phyloP scores from a whole-genome alignment of 2,888 invertebrate species.

The Halictus ligatus region DNA sequence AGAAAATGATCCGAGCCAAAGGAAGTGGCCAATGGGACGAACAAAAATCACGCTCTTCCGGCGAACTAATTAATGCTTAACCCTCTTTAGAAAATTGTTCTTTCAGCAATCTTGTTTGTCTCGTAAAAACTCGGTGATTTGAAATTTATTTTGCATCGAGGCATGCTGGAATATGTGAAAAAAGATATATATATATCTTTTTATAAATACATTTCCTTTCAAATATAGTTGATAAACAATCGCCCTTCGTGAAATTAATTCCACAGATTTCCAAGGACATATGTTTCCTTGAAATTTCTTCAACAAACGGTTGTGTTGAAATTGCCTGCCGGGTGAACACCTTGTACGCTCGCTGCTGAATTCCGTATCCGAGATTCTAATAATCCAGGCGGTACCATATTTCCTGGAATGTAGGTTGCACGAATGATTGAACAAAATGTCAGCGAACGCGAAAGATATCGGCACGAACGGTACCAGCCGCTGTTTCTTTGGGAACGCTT shows the following conservation, averaged over 20 bases:
- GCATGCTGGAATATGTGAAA: too few species aligned
- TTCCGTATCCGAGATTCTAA: not conserved
- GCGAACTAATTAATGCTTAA: not conserved
- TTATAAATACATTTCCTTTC: too few species aligned
- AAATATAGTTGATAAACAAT: too few species aligned
- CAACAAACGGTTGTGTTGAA: too few species aligned
- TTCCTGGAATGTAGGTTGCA: not conserved
- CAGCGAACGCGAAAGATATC: not conserved
- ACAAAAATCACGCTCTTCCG: not conserved
- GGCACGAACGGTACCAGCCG: constrained; percentile 24
- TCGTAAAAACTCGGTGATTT: not conserved
- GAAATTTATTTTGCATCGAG: not conserved
- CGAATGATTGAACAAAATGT: not conserved
- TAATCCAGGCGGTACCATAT: not conserved
- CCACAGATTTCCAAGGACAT: too few species aligned
- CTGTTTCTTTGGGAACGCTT: constrained; percentile 73
- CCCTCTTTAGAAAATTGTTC: not conserved
- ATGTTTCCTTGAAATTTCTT: too few species aligned
- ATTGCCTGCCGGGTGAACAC: too few species aligned
- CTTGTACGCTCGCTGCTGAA: too few species aligned
- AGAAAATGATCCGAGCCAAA: constrained; percentile 10
- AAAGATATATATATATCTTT: too few species aligned
- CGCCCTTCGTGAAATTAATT: too few species aligned
- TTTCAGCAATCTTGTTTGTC: not conserved
- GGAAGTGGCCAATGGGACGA: not conserved